Conservation (phyloP, 2,888 invertebrate genomes). For the Drosophila incognita region DNA sequence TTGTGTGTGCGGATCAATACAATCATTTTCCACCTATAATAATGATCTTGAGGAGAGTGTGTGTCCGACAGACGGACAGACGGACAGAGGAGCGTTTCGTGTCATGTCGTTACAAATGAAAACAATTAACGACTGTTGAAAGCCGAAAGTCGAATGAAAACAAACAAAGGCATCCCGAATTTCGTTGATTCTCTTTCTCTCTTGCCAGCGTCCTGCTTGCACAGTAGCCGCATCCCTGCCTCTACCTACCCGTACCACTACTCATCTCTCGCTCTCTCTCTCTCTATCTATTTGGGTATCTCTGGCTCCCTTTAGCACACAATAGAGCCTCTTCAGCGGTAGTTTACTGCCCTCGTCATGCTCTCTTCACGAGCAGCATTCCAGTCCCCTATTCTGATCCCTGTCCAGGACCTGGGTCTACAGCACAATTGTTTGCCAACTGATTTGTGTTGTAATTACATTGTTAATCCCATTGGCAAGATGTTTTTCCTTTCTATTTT, state of each 20-base stretch:
- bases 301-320: conserved; percentile 9
- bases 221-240: not conserved
- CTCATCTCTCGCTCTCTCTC: not conserved
- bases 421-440: conserved; percentile 41
- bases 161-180: conserved; percentile 58
- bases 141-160: conserved; percentile 63
- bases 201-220: not conserved
- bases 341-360: conserved; percentile 17
- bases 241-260: not conserved
- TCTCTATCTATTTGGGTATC: not conserved
- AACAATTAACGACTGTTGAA: conserved; percentile 71
- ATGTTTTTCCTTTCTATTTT: conserved; percentile 46
- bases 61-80: conserved; percentile 16
- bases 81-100: conserved; percentile 39
- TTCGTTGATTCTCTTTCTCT: conserved; percentile 16
- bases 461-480: conserved; percentile 70
- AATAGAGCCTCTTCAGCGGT: conserved; percentile 64
- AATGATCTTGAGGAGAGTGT: conserved; percentile 59
- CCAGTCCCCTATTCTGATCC: not conserved
- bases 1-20: conserved; percentile 56
- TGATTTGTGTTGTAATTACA: conserved; percentile 75
- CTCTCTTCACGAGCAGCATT: not conserved
- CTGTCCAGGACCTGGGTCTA: conserved; percentile 3
- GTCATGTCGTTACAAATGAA: conserved; percentile 72
- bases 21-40: conserved; percentile 72